Evolutionary conservation across 2,797 vertebrate genomes (phyloP).

Genomic region (Eospalax fontanierii): DNA sequence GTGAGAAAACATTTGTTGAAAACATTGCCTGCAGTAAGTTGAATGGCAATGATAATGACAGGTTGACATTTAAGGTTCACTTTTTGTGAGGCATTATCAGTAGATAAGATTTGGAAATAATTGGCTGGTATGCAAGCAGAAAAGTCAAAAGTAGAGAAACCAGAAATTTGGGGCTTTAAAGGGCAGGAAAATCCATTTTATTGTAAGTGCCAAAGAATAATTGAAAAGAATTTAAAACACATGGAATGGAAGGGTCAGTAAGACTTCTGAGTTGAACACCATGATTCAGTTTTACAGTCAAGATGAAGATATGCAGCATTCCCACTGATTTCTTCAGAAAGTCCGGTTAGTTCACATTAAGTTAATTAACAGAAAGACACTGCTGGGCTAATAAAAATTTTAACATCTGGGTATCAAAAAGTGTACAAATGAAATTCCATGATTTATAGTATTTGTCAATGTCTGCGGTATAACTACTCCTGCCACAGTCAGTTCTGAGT

Average conservation of each 20-base stretch:
- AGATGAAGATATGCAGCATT: slow-evolving; percentile 21
- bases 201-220: slow-evolving; percentile 27
- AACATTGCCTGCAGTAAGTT: slow-evolving; percentile 19
- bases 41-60: slow-evolving; percentile 8
- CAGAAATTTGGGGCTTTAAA: slow-evolving; percentile 2
- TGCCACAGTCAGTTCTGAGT: not conserved
- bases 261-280: not conserved
- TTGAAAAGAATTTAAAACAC: slow-evolving; percentile 45
- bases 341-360: slow-evolving; percentile 43
- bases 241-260: slow-evolving; percentile 7
- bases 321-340: slow-evolving; percentile 36
- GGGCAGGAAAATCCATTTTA: not conserved
- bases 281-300: slow-evolving; percentile 16
- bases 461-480: not conserved
- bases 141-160: too few species aligned
- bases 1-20: slow-evolving; percentile 55
- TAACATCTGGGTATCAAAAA: slow-evolving; percentile 47
- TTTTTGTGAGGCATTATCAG: slow-evolving; percentile 55
- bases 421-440: slow-evolving; percentile 27
- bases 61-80: slow-evolving; percentile 51
- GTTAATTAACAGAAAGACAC: slow-evolving; percentile 43
- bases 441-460: slow-evolving; percentile 48
- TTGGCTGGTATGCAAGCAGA: not conserved
- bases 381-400: slow-evolving; percentile 59
- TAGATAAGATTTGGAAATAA: slow-evolving; percentile 58